These are phyloP conservation scores for Achatina immaculata DNA, from an alignment of 1,140 invertebrate genomes.

Conservation along the genomic window DNA sequence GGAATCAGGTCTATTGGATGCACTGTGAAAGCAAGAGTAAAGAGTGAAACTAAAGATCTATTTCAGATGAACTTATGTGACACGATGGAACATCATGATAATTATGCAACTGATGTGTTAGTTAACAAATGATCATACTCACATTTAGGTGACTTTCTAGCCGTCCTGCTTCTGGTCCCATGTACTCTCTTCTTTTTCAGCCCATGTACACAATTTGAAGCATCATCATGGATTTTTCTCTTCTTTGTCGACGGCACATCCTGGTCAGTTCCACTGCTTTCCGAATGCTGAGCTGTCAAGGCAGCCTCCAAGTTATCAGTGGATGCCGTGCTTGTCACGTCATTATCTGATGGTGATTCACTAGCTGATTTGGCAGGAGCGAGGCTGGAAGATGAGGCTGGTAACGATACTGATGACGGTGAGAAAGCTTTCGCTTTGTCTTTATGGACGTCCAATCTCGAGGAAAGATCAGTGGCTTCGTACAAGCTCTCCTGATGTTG, in stretches of 20 bases:
- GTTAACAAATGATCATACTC: no score
- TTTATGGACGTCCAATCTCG: slow-evolving; percentile 36
- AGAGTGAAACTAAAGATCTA: no score
- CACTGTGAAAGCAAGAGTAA: no score
- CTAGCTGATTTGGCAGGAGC: slow-evolving; percentile 31
- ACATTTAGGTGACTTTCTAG: slow-evolving; percentile 42
- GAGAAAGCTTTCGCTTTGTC: slow-evolving; percentile 36
- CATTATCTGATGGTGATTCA: slow-evolving; percentile 62
- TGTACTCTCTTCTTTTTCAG: slow-evolving; percentile 52
- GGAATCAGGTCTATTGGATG: no score
- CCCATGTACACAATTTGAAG: neutral
- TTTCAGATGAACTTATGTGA: no score
- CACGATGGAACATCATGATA: no score
- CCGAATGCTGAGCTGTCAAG: slow-evolving; percentile 56
- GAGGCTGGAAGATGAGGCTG: neutral
- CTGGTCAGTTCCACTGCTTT: slow-evolving; percentile 42
- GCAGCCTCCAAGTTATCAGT: slow-evolving; percentile 58
- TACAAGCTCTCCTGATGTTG: slow-evolving; percentile 20
- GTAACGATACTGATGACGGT: slow-evolving; percentile 7
- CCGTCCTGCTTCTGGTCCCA: slow-evolving; percentile 38
- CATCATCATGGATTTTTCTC: slow-evolving; percentile 50
- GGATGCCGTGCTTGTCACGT: slow-evolving; percentile 60
- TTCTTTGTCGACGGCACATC: slow-evolving; percentile 43
- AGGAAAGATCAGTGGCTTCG: slow-evolving; percentile 42
- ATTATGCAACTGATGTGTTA: no score